These are phyloP conservation scores for Epinotia brunnichana DNA, from an alignment of 2,888 invertebrate species.

Conservation along the genomic window DNA sequence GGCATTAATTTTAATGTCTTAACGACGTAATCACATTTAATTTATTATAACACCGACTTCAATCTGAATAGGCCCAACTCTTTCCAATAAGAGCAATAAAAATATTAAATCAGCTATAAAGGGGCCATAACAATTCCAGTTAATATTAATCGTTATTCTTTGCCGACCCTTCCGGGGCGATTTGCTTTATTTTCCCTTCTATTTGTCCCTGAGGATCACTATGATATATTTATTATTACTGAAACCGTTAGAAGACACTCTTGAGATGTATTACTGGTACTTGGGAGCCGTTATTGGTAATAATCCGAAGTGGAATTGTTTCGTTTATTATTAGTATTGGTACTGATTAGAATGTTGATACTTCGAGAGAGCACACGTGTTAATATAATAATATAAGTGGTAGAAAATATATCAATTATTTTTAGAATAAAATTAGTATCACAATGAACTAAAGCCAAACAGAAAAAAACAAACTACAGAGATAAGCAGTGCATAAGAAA, in stretches of 20 bases:
- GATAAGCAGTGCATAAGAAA: neutral
- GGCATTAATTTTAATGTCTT: conserved; percentile 32
- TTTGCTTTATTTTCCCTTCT: conserved; percentile 82
- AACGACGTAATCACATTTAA: conserved; percentile 35
- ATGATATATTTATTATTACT: conserved; percentile 83
- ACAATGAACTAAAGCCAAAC: too few relatives aligned
- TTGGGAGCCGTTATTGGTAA: conserved; percentile 59
- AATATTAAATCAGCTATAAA: conserved; percentile 79
- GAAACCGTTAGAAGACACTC: conserved; percentile 76
- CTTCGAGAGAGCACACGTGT: neutral
- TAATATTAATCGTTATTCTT: conserved; percentile 84
- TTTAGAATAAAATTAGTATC: too few relatives aligned
- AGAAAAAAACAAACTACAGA: too few relatives aligned
- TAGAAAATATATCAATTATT: too few relatives aligned
- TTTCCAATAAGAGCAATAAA: conserved; percentile 73
- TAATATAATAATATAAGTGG: too few relatives aligned
- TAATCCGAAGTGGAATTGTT: conserved; percentile 29
- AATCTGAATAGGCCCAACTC: conserved; percentile 57
- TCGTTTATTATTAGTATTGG: conserved; percentile 25
- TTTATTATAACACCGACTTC: conserved; percentile 42
- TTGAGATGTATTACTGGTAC: conserved; percentile 74
- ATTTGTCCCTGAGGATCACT: conserved; percentile 78
- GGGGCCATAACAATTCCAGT: conserved; percentile 80
- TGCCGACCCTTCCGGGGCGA: conserved; percentile 76
- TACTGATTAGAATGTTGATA: conserved; percentile 20